Base-by-base conservation (phyloP, 2,113 vertebrate species). In the Vidua chalybeata region DNA sequence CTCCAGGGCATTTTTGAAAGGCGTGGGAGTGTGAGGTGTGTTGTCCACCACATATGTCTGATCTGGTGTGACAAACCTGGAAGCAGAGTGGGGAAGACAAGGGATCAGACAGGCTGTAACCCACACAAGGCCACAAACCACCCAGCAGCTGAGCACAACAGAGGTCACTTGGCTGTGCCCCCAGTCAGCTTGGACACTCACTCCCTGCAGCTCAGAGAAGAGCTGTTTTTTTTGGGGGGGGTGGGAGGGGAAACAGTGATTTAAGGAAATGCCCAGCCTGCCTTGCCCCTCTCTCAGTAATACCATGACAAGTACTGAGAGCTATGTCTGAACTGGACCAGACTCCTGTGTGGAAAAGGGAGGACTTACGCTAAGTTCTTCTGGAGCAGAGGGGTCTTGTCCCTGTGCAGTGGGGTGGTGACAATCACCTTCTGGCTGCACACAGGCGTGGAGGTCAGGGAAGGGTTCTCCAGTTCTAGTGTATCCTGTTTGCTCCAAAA, bases 1-100 rank as follows among this genome's bases (percentile, higher is more conserved):
- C 96, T 99, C 99, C 98, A 99, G 96, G 63, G 99, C 99, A 2
- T 99, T 99, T 98, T 99, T 99, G 96, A 99, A 99, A 0, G 99
- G 99, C 0, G 99, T 99, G 1, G 99, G 99, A 1, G 99, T 99
- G 28, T 99, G 98, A 23, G 99, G 99, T 3, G 98, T 99, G 41
- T 97, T 98, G 76, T 99, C 98, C 77, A 98, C 97, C 35, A 98
- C 97, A 2, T 98, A 99, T 69, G 99, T 99, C 97, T 99, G 99
- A 90, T 99, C 99, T 35, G 99, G 99, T 46, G 99, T 99, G 27
- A 99, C 98, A 91, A 99, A 99, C 59, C 99, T 99, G 94, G 37
- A 91, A 95, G 31, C 7, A 82, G 39, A 90, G 31, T 1, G 6
- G 27, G 18, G 68, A 58, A 58, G 15, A 41, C 2, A 4, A 67